Conservation (phyloP, 2,888 invertebrate genomes). For the Villa cingulata region DNA sequence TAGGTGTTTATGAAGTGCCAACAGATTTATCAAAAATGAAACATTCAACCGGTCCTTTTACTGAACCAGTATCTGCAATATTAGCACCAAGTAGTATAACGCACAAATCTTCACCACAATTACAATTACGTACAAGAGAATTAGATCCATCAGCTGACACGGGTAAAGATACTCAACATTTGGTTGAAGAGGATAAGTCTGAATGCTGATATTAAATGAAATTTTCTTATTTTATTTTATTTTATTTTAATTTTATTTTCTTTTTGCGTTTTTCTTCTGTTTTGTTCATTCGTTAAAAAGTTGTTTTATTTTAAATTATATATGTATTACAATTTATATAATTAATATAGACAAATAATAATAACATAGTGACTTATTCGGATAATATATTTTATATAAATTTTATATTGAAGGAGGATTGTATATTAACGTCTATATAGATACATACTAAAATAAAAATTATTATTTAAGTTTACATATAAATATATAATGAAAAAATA, state of each 20-base stretch:
- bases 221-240: conserved; percentile 8
- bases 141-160: conserved; percentile 75
- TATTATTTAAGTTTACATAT: too few relatives aligned
- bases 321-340: too few relatives aligned
- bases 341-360: too few relatives aligned
- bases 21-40: conserved; percentile 56
- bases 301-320: too few relatives aligned
- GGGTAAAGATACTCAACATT: conserved; percentile 80
- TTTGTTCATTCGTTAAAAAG: not conserved
- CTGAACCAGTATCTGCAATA: conserved; percentile 55
- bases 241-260: conserved; percentile 3
- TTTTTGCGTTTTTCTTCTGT: conserved; percentile 4
- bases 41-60: conserved; percentile 35
- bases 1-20: conserved; percentile 71
- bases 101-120: conserved; percentile 59
- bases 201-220: conserved; percentile 37
- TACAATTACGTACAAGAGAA: conserved; percentile 60
- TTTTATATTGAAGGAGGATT: too few relatives aligned
- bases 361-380: too few relatives aligned
- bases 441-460: too few relatives aligned
- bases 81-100: conserved; percentile 71
- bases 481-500: too few relatives aligned
- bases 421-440: too few relatives aligned
- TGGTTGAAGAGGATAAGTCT: conserved; percentile 72
- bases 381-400: too few relatives aligned